Base-by-base conservation (phyloP, 2,888 invertebrate species). In the Nymphalis polychloros region DNA sequence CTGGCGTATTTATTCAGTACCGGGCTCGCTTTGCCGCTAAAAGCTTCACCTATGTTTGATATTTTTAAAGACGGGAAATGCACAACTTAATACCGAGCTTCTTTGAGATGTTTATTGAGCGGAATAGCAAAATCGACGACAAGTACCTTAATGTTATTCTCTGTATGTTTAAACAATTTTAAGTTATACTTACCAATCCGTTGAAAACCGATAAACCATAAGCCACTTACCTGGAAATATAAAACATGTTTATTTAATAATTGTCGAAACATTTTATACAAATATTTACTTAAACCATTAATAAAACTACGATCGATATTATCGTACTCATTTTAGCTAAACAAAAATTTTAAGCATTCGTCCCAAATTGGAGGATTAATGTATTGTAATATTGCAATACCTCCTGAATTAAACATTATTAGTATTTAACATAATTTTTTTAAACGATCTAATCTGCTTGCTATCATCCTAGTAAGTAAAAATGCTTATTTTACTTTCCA, bases 1-100 rank as follows among this genome's bases (percentile, higher is more conserved):
- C 72, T 68, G 71, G 74, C 70, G 78, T 81, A 79, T 81, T 81
- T 81, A 77, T 78, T 79, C 77, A 78, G 78, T 73, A 74, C 65
- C 71, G 68, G 68, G 63, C 47, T 64, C 64, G 67, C 64, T 71
- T 61, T 63, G 66, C 67, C 70, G 68, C 67, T 74, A 73, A 73
- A 74, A 71, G 73, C 71, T 68, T 67, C 69, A 71, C 71, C 71
- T 72, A 71, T 71, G 63, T 73, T 69, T 72, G 61, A 69, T 73
- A 72, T 75, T 73, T 66, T 72, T 72, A 72, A 63, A 67, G 59
- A 63, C 66, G 52, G 67, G 62, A 62, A 67, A 66, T 64, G 64
- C 55, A 69, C 64, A 69, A 69, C 64, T 69, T 64, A 69, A 69
- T 69, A 64, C 61, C 49, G 49, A 64, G 19, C 52, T 52, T 57